These are phyloP conservation scores for Rhagonycha fulva DNA, from an alignment of 2,888 invertebrate genomes.

Conservation along the genomic window DNA sequence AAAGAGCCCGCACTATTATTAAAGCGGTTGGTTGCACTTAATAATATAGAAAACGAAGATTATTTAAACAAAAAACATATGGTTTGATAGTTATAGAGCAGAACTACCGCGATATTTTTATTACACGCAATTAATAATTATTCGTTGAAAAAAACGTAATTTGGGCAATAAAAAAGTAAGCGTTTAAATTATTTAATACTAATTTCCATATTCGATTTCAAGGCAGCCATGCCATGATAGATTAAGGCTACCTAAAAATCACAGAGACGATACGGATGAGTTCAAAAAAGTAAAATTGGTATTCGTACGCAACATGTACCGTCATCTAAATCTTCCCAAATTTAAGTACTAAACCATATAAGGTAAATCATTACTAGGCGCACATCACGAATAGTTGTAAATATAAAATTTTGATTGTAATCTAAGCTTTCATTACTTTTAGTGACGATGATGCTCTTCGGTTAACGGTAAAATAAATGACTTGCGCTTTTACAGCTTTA, in stretches of 20 bases:
- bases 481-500: constrained; percentile 20
- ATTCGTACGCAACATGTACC: constrained; percentile 3
- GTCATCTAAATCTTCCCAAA: constrained; percentile 14
- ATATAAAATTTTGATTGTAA: constrained; percentile 28
- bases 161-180: constrained; percentile 8
- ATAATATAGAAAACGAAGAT: constrained; percentile 15
- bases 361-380: constrained; percentile 24
- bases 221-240: constrained; percentile 24
- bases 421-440: constrained; percentile 26
- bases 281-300: background rate
- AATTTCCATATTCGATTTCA: constrained; percentile 19
- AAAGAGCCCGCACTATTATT: constrained; percentile 20
- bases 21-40: constrained; percentile 17
- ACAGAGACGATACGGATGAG: background rate
- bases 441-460: constrained; percentile 19
- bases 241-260: constrained; percentile 16
- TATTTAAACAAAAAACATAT: constrained; percentile 11
- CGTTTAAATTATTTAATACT: constrained; percentile 9
- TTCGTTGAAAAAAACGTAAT: constrained; percentile 8
- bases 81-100: constrained; percentile 6
- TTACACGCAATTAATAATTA: constrained; percentile 14
- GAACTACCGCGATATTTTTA: constrained; percentile 18
- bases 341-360: constrained; percentile 24
- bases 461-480: constrained; percentile 27
- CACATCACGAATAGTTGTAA: constrained; percentile 27